Evolutionary conservation across 2,797 vertebrate genomes (phyloP), one percentile per base, ranked within the genome.

Genomic region (Gallinago nigripennis): DNA sequence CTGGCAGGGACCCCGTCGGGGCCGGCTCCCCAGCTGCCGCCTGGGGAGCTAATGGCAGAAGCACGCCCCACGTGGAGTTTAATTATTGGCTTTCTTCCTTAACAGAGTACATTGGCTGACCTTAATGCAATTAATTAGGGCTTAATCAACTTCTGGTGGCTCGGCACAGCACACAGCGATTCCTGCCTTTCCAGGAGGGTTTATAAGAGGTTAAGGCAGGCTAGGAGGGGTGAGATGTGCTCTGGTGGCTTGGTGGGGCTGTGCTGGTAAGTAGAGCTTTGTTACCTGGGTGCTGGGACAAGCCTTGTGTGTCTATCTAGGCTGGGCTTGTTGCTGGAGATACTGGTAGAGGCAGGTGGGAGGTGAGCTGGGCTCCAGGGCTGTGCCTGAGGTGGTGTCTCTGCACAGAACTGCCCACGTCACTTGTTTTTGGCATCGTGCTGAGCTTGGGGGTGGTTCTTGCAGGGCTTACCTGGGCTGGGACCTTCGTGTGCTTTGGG

Each of bases 141-240:
- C 90, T 96, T 96, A 96, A 97, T 96, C 96, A 95, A 96, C 93
- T 95, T 95, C 82, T 94, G 95, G 88, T 92, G 87, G 79, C 94
- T 81, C 88, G 77, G 90, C 86, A 61, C 64, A 79, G 94, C 91
- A 76, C 71, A 88, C 73, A 85, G 92, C 2, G 19, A 90, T 88
- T 91, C 68, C 90, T 94, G 92, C 71, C 86, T 95, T 90, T 94
- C 81, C 86, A 88, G 80, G 80, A 90, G 79, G 30, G 77, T 80
- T 94, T 95, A n/a, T 70, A 82, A 94, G 82, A 94, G 64, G 85
- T 88, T 91, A 85, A 93, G 75, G 83, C 1, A 0, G 58, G 28
- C 21, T 11, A 28, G 41, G 33, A 37, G 33, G 16, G 31, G 2
- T 73, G 27, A 27, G 51, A 2, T 66, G 56, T 1, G 1, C 37